A percentile compares a stretch with the other conserved stretches of the same genome.
phyloP scores from a whole-genome alignment of 2,797 vertebrate genomes.

The Alauda arvensis region DNA sequence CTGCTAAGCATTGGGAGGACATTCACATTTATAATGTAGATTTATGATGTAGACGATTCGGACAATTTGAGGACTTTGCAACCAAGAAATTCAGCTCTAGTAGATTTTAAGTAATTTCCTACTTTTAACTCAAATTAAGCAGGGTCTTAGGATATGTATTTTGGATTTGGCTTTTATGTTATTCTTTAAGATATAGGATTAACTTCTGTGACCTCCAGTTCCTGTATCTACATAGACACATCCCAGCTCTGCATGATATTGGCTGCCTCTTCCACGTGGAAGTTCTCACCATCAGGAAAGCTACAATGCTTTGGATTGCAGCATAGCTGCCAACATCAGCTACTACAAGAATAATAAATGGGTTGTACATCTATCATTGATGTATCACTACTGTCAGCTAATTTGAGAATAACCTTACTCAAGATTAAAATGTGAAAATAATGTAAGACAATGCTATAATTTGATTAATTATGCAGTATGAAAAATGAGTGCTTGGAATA shows the following conservation, averaged over 20 bases:
- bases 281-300: neutral
- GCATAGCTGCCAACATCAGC: neutral
- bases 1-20: neutral
- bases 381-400: constrained; percentile 2
- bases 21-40: neutral
- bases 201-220: neutral
- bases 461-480: constrained; percentile 45
- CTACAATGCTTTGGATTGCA: neutral
- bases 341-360: neutral
- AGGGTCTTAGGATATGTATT: neutral
- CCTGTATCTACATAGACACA: neutral
- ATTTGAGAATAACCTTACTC: constrained; percentile 33
- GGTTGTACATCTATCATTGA: neutral
- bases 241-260: neutral
- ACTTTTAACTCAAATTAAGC: neutral
- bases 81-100: neutral
- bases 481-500: constrained; percentile 43
- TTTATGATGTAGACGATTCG: neutral
- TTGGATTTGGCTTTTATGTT: neutral
- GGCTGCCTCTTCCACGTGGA: neutral
- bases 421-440: constrained; percentile 44
- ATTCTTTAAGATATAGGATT: neutral
- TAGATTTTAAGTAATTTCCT: neutral
- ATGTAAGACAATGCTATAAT: constrained; percentile 37
- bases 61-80: neutral